Conservation (phyloP, 1,140 invertebrate genomes). For the Campoletis sonorensis region DNA sequence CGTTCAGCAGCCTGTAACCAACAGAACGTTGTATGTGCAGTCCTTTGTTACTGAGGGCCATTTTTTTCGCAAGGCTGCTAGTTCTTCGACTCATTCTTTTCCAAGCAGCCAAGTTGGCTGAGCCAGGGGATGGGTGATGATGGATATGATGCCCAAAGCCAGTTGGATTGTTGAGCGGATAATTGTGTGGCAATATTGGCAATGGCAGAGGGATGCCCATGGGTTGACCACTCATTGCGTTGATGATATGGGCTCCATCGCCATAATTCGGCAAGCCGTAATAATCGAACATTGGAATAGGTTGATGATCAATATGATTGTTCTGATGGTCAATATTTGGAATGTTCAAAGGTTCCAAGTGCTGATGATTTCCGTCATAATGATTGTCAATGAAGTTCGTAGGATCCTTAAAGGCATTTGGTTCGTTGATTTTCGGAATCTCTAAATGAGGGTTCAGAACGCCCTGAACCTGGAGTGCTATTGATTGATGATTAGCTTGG, state of each 20-base stretch:
- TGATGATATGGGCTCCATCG: neutral
- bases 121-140: neutral
- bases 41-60: constrained; percentile 16
- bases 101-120: constrained; percentile 5
- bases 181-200: constrained; percentile 10
- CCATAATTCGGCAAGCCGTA: constrained; percentile 28
- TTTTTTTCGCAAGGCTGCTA: constrained; percentile 23
- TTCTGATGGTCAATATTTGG: constrained; percentile 17
- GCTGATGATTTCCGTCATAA: constrained; percentile 19
- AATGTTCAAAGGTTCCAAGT: constrained; percentile 37
- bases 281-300: constrained; percentile 7
- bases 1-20: constrained; percentile 39
- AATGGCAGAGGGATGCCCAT: neutral
- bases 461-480: neutral
- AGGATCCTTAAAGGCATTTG: constrained; percentile 10
- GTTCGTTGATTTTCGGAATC: constrained; percentile 2
- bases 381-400: constrained; percentile 2
- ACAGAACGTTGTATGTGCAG: constrained; percentile 47
- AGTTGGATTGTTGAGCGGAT: neutral
- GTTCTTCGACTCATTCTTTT: constrained; percentile 17
- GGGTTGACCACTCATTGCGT: neutral
- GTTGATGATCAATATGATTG: constrained; percentile 32
- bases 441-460: constrained; percentile 23
- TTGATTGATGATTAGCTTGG: constrained; percentile 3
- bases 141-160: constrained; percentile 17